These are phyloP conservation scores for Polydesmus complanatus DNA, from an alignment of 2,888 invertebrate species.

Conservation along the genomic window DNA sequence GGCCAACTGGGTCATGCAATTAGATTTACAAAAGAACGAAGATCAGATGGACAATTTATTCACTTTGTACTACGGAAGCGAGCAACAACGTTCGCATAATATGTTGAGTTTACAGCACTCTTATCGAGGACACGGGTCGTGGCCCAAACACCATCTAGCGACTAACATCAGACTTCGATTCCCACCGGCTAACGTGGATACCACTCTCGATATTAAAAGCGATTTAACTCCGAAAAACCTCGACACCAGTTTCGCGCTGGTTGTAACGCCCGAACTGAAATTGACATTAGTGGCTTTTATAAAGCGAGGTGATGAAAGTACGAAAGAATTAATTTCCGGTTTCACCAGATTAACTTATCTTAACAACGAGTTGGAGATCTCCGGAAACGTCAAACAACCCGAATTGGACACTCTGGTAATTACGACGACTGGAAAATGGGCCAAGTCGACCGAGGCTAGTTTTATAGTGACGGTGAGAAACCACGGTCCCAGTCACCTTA, in stretches of 20 bases:
- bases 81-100: not conserved
- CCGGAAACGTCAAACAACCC: slow-evolving; percentile 2
- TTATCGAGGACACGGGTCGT: not conserved
- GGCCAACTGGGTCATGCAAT: slow-evolving; percentile 17
- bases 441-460: slow-evolving; percentile 1
- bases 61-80: slow-evolving; percentile 16
- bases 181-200: slow-evolving; percentile 6
- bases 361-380: slow-evolving; percentile 1
- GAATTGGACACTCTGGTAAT: not conserved
- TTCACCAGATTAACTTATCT: not conserved
- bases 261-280: not conserved
- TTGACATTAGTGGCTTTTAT: not conserved
- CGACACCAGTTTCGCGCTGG: not conserved
- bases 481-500: not conserved
- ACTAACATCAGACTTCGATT: not conserved
- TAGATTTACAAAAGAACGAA: slow-evolving; percentile 19
- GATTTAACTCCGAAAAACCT: not conserved
- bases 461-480: slow-evolving; percentile 3
- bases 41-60: slow-evolving; percentile 19
- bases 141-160: slow-evolving; percentile 1
- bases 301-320: not conserved
- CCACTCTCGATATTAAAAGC: not conserved
- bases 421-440: slow-evolving; percentile 1
- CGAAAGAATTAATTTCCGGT: slow-evolving; percentile 7
- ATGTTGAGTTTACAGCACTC: slow-evolving; percentile 17